A percentile compares a stretch with the other conserved stretches of the same genome.
Conservation (phyloP, 1,140 invertebrate species). For the Neodiprion lecontei region DNA sequence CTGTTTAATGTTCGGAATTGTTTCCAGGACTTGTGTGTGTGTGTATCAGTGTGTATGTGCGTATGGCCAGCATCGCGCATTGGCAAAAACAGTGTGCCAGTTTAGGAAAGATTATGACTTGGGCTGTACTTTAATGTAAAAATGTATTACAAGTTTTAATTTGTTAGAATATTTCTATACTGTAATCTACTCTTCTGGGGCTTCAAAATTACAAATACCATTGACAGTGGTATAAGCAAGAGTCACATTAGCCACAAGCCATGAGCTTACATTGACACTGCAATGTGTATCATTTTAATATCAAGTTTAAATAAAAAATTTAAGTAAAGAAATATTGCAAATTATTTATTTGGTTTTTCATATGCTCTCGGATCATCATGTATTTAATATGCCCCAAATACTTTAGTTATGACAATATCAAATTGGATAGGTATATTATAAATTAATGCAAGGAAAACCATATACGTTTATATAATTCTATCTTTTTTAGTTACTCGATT, state of each 20-base stretch:
- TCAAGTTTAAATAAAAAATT: neutral
- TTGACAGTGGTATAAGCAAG: neutral
- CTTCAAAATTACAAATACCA: neutral
- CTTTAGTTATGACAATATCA: neutral
- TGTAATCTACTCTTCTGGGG: neutral
- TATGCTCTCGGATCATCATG: neutral
- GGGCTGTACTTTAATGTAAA: neutral
- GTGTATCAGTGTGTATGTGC: neutral
- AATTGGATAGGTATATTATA: neutral
- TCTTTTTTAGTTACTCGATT: neutral
- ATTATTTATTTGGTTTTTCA: neutral
- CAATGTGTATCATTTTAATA: neutral
- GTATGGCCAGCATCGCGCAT: neutral
- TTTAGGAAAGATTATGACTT: neutral
- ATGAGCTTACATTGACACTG: neutral
- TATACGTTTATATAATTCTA: neutral
- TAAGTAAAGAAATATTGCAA: neutral
- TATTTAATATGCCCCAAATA: slow-evolving; percentile 1
- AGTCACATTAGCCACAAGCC: neutral
- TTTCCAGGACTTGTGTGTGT: neutral
- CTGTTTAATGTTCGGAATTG: no score
- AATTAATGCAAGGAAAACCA: neutral
- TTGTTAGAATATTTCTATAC: neutral
- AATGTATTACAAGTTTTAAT: neutral
- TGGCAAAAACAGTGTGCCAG: slow-evolving; percentile 4